Conservation (phyloP, 2,888 invertebrate species). For the Hirtodrosophila confusa region DNA sequence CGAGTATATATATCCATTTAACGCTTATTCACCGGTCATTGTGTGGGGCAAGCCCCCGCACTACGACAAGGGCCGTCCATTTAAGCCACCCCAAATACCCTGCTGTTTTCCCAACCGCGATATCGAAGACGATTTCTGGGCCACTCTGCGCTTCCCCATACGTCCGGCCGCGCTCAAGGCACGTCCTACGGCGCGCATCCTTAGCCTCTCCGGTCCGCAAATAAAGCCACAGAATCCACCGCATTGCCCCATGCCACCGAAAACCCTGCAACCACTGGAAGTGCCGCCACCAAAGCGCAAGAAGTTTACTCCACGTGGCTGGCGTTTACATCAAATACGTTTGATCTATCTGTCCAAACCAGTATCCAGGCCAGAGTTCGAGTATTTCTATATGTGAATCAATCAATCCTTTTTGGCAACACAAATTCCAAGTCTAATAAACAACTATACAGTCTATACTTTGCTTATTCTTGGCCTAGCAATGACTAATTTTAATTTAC, state of each 20-base stretch:
- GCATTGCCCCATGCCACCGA: conserved; percentile 76
- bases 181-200: conserved; percentile 62
- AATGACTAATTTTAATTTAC: background rate
- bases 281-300: conserved; percentile 57
- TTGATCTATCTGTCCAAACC: conserved; percentile 76
- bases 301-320: conserved; percentile 74
- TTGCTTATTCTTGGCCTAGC: no score
- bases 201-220: conserved; percentile 68
- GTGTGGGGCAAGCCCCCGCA: conserved; percentile 57
- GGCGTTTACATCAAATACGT: conserved; percentile 77
- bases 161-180: conserved; percentile 66
- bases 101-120: conserved; percentile 73
- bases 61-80: conserved; percentile 73
- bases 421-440: conserved; percentile 30
- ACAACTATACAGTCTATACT: background rate
- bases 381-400: conserved; percentile 67
- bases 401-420: background rate
- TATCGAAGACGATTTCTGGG: conserved; percentile 74
- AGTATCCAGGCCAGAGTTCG: conserved; percentile 55
- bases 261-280: conserved; percentile 22
- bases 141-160: conserved; percentile 72
- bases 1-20: conserved; percentile 3
- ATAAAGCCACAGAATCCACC: conserved; percentile 63
- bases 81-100: conserved; percentile 62
- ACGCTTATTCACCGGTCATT: conserved; percentile 68